Evolutionary conservation across 2,888 invertebrate genomes (phyloP), one percentile per base, ranked within the genome.

Genomic region (Ischnura elegans): DNA sequence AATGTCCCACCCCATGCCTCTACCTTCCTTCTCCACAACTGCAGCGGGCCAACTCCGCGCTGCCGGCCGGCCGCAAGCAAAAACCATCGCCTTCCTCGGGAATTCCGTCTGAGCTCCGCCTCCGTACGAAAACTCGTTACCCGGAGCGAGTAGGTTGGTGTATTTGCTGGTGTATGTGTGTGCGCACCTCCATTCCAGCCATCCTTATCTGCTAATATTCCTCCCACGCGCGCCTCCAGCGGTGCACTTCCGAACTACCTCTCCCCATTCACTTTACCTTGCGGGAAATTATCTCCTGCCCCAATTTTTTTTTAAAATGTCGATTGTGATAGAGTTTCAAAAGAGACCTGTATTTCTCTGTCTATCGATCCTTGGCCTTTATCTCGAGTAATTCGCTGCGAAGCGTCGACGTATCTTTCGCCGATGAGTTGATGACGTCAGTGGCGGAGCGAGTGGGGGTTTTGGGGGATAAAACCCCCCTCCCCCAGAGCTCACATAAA

Each of bases 141-240:
- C 6, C 29, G 29, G 66, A 66, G 66, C 61, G 61, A 61, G 61
- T n/a, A n/a, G 8, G 61, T 36, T 36, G 76, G 8, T 6, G 61
- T 10, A 55, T 10, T 25, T n/a, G 25, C 19, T n/a, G n/a, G n/a
- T n/a, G n/a, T n/a, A n/a, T n/a, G n/a, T 2, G 61, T n/a, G n/a
- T 13, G 76, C 10, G 36, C 13, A 10, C 36, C 29, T 36, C 76
- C 76, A 36, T 36, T 76, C n/a, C 61, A n/a, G 61, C 76, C 36
- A 29, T 76, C 76, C 76, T 76, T 76, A 76, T 76, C 76, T 76
- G 76, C 76, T 76, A 76, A 76, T 76, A 76, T 76, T 76, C 76
- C 36, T 76, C 25, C 76, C 76, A 36, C 76, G 76, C 76, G 76
- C 36, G 76, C 36, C 61, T 21, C 61, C 61, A 61, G 2, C n/a